Conservation (phyloP, 1,140 invertebrate species). For the Hetaerina americana region DNA sequence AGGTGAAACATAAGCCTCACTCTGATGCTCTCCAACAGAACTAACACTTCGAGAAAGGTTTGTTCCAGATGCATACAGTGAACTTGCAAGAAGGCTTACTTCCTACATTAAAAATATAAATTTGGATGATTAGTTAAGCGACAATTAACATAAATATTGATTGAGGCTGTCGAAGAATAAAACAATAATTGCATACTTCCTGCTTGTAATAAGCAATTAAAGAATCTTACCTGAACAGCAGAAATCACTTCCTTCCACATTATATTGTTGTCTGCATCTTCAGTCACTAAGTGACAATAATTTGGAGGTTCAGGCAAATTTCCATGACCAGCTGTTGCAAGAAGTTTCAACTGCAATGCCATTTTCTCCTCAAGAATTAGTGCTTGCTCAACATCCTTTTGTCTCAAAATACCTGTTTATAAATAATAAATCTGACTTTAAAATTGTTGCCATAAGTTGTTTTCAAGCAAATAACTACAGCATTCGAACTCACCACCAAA, state of each 20-base stretch:
- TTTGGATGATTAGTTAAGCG: neutral
- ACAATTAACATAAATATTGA: neutral
- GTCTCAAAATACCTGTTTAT: conserved; percentile 54
- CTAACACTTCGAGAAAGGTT: conserved; percentile 77
- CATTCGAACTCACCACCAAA: too few relatives aligned
- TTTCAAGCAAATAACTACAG: too few relatives aligned
- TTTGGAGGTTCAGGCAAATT: conserved; percentile 35
- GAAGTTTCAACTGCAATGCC: conserved; percentile 60
- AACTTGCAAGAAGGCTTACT: conserved; percentile 56
- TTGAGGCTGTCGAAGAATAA: neutral
- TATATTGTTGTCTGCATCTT: conserved; percentile 45
- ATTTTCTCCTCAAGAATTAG: conserved; percentile 78
- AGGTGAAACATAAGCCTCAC: conserved; percentile 63
- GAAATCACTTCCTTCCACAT: conserved; percentile 55
- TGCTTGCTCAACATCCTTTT: conserved; percentile 78
- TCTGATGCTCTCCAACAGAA: conserved; percentile 81
- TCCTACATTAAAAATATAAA: conserved; percentile 28
- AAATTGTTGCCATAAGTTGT: neutral
- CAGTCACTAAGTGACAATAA: conserved; percentile 41
- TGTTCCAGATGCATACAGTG: conserved; percentile 52
- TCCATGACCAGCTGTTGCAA: conserved; percentile 46
- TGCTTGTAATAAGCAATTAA: neutral
- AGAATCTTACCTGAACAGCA: conserved; percentile 42
- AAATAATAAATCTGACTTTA: conserved; percentile 11
- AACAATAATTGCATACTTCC: neutral